Base-by-base conservation (phyloP, 2,888 invertebrate species). In the Anthophora plumipes region DNA sequence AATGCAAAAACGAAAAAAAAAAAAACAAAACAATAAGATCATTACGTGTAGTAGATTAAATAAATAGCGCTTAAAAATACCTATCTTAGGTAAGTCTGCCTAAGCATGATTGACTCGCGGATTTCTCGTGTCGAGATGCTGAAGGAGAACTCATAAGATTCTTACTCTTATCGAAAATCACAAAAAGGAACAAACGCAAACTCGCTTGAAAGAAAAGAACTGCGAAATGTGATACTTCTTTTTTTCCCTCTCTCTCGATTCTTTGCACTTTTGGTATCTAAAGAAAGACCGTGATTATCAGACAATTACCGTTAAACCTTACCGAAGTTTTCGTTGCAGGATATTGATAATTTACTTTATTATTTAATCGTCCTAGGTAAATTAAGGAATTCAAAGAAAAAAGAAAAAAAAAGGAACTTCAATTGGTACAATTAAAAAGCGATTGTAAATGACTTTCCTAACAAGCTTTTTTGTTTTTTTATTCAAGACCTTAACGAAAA, bases 391-490 rank as follows among this genome's bases (percentile, higher is more conserved):
- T n/a, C n/a, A n/a, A n/a, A n/a, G n/a, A n/a, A n/a, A n/a, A n/a
- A n/a, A n/a, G n/a, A n/a, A n/a, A 55, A 25, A 31, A n/a, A 31
- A 80, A 46, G 7, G 55, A 41, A 75, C 43, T 61, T 55, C 67
- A 75, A 59, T 76, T 69, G 31, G 14, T 37, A 43, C 41, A 12
- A 48, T 7, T 48, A 20, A 46, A n/a, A 25, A 46, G 46, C 31
- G 39, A 52, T 22, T 6, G 37, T 39, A 31, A 31, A 39, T 17
- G 12, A 39, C 43, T 11, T 37, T n/a, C 76, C 78, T 80, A 87
- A 82, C 85, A 88, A 89, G 88, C 90, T 90, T 89, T 82, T 82
- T 82, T 72, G 54, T 90, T 89, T 82, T 82, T 82, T 72, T 50
- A 78, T 78, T 63, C 57, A 54, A 76, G 37, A 81, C 22, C 48